phyloP scores from a whole-genome alignment of 2,113 vertebrate species.

The Ctenodactylus gundi region DNA sequence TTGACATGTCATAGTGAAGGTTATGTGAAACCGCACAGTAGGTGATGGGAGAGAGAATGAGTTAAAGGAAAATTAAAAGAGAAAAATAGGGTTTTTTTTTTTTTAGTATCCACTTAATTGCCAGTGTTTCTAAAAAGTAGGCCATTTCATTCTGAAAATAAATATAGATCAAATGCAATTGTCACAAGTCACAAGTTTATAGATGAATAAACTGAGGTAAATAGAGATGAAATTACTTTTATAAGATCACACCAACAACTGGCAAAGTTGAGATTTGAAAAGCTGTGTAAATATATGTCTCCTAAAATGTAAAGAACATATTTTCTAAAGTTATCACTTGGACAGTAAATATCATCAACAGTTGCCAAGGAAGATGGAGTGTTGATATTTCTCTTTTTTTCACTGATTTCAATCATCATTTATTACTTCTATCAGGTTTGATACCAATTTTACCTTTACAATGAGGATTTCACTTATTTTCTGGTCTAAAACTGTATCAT shows the following conservation, averaged over 20 bases:
- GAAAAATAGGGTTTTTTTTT: too few relatives aligned
- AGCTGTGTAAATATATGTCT: not conserved
- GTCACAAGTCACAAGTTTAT: not conserved
- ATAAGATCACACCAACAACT: not conserved
- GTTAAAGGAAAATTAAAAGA: not conserved
- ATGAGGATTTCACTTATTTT: too few relatives aligned
- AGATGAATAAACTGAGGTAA: not conserved
- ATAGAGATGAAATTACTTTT: not conserved
- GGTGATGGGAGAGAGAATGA: not conserved
- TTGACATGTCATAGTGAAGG: not conserved
- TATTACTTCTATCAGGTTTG: too few relatives aligned
- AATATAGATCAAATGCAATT: not conserved
- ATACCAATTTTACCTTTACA: too few relatives aligned
- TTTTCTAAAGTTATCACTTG: not conserved
- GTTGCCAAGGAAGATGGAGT: not conserved
- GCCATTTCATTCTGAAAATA: not conserved
- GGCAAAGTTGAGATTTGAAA: not conserved
- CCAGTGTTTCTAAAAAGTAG: not conserved
- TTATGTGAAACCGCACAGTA: not conserved
- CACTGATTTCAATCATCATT: too few relatives aligned
- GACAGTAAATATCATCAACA: not conserved
- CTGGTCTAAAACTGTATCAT: too few relatives aligned
- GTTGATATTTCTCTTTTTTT: too few relatives aligned
- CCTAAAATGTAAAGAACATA: not conserved
- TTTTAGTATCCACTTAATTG: not conserved